These are phyloP conservation scores for Amphimedon queenslandica DNA, from an alignment of 37 sponge, comb jelly and placozoan genomes.

Conservation along the genomic window DNA sequence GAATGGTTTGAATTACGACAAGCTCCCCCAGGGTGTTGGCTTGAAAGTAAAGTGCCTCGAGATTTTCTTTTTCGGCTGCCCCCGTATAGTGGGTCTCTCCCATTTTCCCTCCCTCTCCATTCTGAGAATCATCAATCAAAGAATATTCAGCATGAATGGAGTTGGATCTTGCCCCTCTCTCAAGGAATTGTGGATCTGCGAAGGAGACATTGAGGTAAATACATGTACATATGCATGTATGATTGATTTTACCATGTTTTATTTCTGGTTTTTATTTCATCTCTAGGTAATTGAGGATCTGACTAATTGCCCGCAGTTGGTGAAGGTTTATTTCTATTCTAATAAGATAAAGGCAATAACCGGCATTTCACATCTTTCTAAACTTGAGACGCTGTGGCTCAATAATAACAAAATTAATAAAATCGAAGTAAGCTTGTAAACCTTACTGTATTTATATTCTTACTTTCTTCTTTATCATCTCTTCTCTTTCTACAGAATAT, in stretches of 20 bases:
- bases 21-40: slow-evolving; percentile 17
- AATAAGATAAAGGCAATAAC: slow-evolving; percentile 73
- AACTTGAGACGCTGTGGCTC: slow-evolving; percentile 73
- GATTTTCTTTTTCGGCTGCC: slow-evolving; percentile 87
- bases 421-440: slow-evolving; percentile 54
- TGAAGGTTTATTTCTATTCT: slow-evolving; percentile 65
- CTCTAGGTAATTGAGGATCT: slow-evolving; percentile 54
- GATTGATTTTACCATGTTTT: no score
- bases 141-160: slow-evolving; percentile 46
- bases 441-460: background rate
- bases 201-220: slow-evolving; percentile 55
- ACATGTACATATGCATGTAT: background rate
- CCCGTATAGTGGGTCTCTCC: slow-evolving; percentile 53
- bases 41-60: slow-evolving; percentile 58
- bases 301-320: slow-evolving; percentile 38
- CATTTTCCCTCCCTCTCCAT: slow-evolving; percentile 54
- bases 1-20: slow-evolving; percentile 65
- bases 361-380: slow-evolving; percentile 43
- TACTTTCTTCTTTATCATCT: background rate
- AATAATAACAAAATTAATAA: slow-evolving; percentile 68
- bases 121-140: slow-evolving; percentile 73
- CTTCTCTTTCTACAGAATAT: slow-evolving; percentile 34
- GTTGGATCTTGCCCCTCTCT: slow-evolving; percentile 47
- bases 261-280: background rate
- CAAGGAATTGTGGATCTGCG: slow-evolving; percentile 87